phyloP scores from a whole-genome alignment of 2,113 vertebrate species.

The Phalacrocorax aristotelis region DNA sequence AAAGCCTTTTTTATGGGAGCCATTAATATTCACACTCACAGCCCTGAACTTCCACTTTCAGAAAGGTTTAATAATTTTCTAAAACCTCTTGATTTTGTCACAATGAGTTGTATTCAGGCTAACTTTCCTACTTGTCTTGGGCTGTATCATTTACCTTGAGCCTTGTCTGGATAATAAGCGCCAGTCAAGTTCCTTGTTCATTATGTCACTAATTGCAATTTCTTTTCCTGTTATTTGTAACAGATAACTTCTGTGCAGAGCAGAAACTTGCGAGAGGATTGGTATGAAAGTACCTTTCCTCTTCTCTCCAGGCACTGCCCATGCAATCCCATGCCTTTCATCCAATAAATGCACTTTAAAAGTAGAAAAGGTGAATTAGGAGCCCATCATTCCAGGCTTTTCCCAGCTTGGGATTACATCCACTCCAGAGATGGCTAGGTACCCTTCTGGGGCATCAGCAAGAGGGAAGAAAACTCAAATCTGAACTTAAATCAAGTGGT shows the following conservation, averaged over 20 bases:
- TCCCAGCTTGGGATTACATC: accelerated
- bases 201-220: slow-evolving; percentile 26
- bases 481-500: neutral
- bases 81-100: slow-evolving; percentile 60
- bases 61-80: slow-evolving; percentile 59
- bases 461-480: neutral
- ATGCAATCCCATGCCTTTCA: neutral
- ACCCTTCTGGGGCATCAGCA: neutral
- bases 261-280: neutral
- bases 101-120: slow-evolving; percentile 38
- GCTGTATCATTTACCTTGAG: neutral
- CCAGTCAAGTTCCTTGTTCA: neutral
- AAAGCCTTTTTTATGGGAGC: slow-evolving; percentile 20
- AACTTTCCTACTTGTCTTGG: neutral
- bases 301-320: neutral
- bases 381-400: neutral
- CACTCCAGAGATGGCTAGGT: neutral
- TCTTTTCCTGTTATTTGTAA: neutral
- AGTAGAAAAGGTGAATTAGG: neutral
- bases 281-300: neutral
- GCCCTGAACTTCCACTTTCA: slow-evolving; percentile 16
- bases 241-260: neutral
- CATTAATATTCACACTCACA: slow-evolving; percentile 51
- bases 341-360: neutral
- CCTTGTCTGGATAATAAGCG: neutral